A percentile compares a stretch with the other conserved stretches of the same genome.
These are phyloP conservation scores for Heliconius aoede DNA, from an alignment of 2,888 invertebrate genomes.

Conservation along the genomic window DNA sequence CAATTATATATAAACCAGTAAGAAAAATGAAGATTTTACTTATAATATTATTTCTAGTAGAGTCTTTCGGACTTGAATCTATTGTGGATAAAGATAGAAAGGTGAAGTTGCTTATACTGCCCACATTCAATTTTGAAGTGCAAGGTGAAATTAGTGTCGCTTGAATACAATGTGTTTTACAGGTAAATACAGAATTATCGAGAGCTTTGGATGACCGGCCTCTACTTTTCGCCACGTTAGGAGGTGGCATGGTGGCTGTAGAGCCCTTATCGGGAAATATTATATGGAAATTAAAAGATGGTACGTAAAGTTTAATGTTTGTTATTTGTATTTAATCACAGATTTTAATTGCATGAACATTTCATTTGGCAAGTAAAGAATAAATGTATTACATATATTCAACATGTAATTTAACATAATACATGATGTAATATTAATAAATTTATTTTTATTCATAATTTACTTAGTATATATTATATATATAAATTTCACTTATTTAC, in stretches of 20 bases:
- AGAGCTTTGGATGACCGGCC: conserved; percentile 87
- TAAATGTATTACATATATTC: background rate
- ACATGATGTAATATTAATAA: background rate
- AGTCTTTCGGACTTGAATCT: conserved; percentile 64
- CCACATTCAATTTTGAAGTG: conserved; percentile 45
- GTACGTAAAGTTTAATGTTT: conserved; percentile 70
- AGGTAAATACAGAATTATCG: conserved; percentile 86
- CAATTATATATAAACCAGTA: conserved; percentile 14
- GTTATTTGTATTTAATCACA: background rate
- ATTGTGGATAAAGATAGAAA: conserved; percentile 67
- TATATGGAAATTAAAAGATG: conserved; percentile 96
- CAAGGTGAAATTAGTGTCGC: conserved; percentile 46
- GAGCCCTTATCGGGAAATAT: conserved; percentile 92
- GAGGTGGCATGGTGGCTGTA: conserved; percentile 96
- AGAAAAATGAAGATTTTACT: conserved; percentile 64
- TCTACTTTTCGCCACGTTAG: conserved; percentile 95
- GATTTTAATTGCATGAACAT: background rate
- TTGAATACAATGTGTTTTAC: conserved; percentile 55
- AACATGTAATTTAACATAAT: background rate
- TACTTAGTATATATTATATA: background rate
- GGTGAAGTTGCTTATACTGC: conserved; percentile 61
- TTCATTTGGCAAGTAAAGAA: background rate
- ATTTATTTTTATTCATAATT: background rate
- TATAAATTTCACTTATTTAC: no score
- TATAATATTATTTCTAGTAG: conserved; percentile 64